A percentile compares a stretch with the other conserved stretches of the same genome.
phyloP scores from a whole-genome alignment of 2,888 invertebrate genomes.

The Hartigia nigra region DNA sequence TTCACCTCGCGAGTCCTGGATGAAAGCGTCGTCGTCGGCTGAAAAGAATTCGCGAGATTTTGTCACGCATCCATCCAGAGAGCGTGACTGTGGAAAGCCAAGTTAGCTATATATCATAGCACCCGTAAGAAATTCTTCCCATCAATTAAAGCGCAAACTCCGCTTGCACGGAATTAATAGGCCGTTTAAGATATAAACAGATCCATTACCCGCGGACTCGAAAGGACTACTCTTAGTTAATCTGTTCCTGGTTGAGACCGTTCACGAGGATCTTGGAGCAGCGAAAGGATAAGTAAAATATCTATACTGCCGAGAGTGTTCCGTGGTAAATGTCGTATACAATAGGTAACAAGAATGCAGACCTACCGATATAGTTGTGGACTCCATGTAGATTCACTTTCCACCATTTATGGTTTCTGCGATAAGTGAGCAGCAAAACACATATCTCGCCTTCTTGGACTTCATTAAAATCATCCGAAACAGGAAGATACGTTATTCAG shows the following conservation, averaged over 20 bases:
- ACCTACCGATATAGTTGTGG: neutral
- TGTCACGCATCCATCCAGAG: constrained; percentile 1
- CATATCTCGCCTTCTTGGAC: neutral
- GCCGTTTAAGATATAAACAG: constrained; percentile 25
- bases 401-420: neutral
- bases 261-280: neutral
- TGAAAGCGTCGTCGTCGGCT: constrained; percentile 13
- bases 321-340: constrained; percentile 5
- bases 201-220: constrained; percentile 16
- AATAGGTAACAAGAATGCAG: neutral
- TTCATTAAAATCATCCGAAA: neutral
- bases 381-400: neutral
- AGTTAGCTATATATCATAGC: neutral
- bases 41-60: constrained; percentile 12
- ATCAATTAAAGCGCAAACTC: neutral
- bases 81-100: neutral
- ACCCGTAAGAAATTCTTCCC: neutral
- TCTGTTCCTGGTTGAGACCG: constrained; percentile 6
- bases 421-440: neutral
- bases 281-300: neutral
- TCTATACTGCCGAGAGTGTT: neutral
- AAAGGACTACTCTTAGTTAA: neutral
- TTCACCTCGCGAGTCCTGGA: constrained; percentile 41
- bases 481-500: neutral
- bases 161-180: constrained; percentile 21